A percentile compares a stretch with the other conserved stretches of the same genome.
phyloP scores from a whole-genome alignment of 1,140 invertebrate genomes.

The Andrena cerasifolii region DNA sequence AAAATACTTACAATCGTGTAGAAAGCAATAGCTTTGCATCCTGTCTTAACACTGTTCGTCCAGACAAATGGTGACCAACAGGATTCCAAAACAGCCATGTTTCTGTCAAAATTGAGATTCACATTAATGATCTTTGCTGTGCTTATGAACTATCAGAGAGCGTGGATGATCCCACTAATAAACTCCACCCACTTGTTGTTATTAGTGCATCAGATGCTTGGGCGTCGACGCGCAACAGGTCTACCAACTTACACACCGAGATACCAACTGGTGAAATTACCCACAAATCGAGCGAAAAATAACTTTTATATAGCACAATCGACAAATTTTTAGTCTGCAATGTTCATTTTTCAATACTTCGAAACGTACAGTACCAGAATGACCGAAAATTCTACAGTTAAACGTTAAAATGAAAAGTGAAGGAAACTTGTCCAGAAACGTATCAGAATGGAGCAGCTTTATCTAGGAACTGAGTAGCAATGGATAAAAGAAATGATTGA shows the following conservation, averaged over 20 bases:
- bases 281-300: too few relatives aligned
- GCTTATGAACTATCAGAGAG: not conserved
- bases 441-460: not conserved
- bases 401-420: not conserved
- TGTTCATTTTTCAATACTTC: not conserved
- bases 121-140: not conserved
- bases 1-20: constrained; percentile 86
- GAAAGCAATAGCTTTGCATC: constrained; percentile 88
- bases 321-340: too few relatives aligned
- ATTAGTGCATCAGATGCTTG: constrained; percentile 27
- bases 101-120: constrained; percentile 61
- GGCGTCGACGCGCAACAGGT: constrained; percentile 50
- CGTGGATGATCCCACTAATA: not conserved
- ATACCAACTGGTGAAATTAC: not conserved
- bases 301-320: too few relatives aligned
- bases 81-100: constrained; percentile 89
- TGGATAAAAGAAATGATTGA: too few relatives aligned
- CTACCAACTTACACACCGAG: constrained; percentile 38
- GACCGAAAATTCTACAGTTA: not conserved
- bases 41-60: constrained; percentile 89
- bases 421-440: constrained; percentile 18
- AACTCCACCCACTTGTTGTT: constrained; percentile 32
- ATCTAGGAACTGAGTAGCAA: not conserved
- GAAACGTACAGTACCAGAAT: too few relatives aligned
- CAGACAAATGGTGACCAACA: constrained; percentile 95